Conservation (phyloP, 2,113 vertebrate species). For the Ciconia maguari region DNA sequence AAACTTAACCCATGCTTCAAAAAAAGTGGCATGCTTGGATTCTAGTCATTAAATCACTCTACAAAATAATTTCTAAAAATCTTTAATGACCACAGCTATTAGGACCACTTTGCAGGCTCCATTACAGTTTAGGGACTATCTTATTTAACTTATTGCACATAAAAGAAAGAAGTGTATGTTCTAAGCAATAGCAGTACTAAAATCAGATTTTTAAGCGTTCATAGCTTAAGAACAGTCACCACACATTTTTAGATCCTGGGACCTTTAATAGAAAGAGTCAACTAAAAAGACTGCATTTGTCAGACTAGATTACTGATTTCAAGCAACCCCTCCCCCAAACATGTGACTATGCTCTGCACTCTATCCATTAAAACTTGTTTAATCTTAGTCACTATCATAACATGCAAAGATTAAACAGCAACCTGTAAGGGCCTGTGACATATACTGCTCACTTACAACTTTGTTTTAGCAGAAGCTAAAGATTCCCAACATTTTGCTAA, state of each 20-base stretch:
- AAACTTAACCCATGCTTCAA: neutral
- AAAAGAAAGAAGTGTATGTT: neutral
- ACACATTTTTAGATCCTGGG: neutral
- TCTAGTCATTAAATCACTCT: neutral
- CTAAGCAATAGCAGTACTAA: neutral
- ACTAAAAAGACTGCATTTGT: neutral
- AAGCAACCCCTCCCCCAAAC: neutral
- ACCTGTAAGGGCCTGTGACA: neutral
- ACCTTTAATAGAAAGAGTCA: neutral
- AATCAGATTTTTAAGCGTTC: neutral
- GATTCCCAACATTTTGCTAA: neutral
- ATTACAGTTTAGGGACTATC: neutral
- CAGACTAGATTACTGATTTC: slow-evolving; percentile 1
- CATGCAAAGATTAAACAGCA: slow-evolving; percentile 37
- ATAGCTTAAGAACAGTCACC: neutral
- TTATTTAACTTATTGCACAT: neutral
- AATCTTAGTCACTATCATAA: slow-evolving; percentile 18
- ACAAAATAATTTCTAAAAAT: neutral
- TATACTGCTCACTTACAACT: neutral
- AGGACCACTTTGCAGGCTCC: neutral
- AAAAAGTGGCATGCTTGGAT: neutral
- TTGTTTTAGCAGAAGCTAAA: neutral
- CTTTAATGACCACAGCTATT: neutral
- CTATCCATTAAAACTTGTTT: slow-evolving; percentile 21
- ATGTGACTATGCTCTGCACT: neutral